Base-by-base conservation (phyloP, 2,113 vertebrate genomes). In the Ctenomys sociabilis region DNA sequence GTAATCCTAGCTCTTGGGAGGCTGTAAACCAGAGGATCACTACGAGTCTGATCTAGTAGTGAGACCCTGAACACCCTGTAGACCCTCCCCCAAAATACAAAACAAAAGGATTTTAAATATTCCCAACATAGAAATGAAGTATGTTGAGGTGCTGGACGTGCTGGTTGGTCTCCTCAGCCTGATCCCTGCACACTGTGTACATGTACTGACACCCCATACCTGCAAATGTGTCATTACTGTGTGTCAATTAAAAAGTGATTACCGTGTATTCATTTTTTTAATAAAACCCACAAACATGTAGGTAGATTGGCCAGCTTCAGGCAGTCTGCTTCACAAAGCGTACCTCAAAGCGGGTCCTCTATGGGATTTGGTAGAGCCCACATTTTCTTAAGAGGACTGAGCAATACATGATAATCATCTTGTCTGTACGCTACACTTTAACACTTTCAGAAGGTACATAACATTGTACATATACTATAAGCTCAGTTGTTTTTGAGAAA, bases 401-500 rank as follows among this genome's bases (percentile, higher is more conserved):
- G 35, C 83, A 66, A 85, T n/a, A 70, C 3, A 7, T 2, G 30
- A 91, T 3, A 78, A 30, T 80, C 73, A 81, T 49, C 84, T 22
- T 57, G 61, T 26, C 64, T 92, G 75, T 87, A 49, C 2, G 32
- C 12, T n/a, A 49, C 7, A 64, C 75, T 85, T 70, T 24, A 72
- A 78, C 61, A 87, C 35, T 93, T 59, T 68, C 75, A 14, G 78
- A 45, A 66, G 43, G 43, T 35, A 66, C 26, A 54, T 26, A 91
- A 30, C 68, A 63, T 72, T 82, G 17, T 22, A 77, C 24, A 40
- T 57, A 85, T 8, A 28, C 45, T 80, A 21, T 49, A 57, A 92
- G 32, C 59, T 91, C 73, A 45, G 73, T 26, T 78, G 59, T 81
- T 91, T 78, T 61, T 59, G 52, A 94, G 95, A 90, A 94, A 54